Evolutionary conservation across 2,797 vertebrate species (phyloP).

Genomic region (Petrocephalus schoutedeni): DNA sequence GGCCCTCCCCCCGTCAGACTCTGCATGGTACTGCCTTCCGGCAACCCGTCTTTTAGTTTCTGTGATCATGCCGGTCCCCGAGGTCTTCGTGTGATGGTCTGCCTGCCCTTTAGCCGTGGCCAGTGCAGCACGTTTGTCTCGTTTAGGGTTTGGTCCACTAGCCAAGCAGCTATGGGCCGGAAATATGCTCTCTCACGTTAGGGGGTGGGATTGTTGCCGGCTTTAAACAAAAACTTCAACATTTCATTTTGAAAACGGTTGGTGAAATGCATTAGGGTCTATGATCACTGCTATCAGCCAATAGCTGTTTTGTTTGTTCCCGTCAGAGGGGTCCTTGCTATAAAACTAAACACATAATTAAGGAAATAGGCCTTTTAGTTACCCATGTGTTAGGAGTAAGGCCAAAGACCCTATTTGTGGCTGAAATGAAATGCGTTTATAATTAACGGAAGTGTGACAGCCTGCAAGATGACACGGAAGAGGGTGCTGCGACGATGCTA

Average conservation of each 20-base stretch:
- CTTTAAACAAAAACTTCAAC: neutral
- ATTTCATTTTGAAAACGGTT: neutral
- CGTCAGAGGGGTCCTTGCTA: neutral
- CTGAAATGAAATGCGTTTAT: neutral
- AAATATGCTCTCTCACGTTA: neutral
- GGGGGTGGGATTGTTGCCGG: neutral
- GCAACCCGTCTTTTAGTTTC: conserved; percentile 22
- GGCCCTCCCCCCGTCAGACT: conserved; percentile 29
- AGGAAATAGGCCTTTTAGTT: neutral
- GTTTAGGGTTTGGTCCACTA: neutral
- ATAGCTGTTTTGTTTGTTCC: neutral
- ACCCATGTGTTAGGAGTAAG: neutral
- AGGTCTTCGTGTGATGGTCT: conserved; percentile 10
- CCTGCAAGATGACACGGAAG: neutral
- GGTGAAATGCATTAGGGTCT: neutral
- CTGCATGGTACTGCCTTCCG: conserved; percentile 62
- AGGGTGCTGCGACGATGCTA: no score
- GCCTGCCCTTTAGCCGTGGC: neutral
- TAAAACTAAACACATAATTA: neutral
- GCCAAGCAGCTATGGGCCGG: neutral
- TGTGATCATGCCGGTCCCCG: neutral
- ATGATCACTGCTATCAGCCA: neutral
- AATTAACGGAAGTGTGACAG: neutral
- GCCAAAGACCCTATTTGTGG: neutral
- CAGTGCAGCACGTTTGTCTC: neutral